Evolutionary conservation across 2,888 invertebrate genomes (phyloP), one percentile per base, ranked within the genome.

Genomic region (Trachelus iudaicus): DNA sequence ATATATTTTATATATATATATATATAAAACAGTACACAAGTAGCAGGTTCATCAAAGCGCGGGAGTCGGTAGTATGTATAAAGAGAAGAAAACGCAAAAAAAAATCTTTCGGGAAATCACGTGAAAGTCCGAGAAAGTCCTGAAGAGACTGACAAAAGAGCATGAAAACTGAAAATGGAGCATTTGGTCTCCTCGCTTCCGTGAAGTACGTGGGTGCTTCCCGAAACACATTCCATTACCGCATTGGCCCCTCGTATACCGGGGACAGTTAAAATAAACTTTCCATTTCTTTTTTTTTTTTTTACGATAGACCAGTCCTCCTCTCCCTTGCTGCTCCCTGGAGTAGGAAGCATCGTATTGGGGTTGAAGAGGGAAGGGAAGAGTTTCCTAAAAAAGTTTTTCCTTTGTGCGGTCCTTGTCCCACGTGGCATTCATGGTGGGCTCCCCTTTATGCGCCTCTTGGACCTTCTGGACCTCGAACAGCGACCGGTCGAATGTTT

Each of bases 331-430:
- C 15, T 56, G 35, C 56, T 56, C 56, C 23, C 56, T 56, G 23
- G 56, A 56, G 56, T 40, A 15, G 15, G 40, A 40, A 15, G 15
- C 40, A 40, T 40, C 40, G 15, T 56, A 56, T 56, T 56, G 56
- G 56, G 56, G 23, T 56, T 23, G 56, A 23, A 23, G 56, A 56
- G 9, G 23, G 23, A 56, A 23, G 15, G 1, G 56, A 56, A 56
- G 2, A 56, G 56, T 56, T 56, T 23, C 23, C 23, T 56, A 56
- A 56, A 83, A 87, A 86, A 86, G 83, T 84, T 84, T 84, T 85
- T 77, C 87, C 84, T 87, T 87, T 87, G 87, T 87, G 79, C 80
- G 77, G 76, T 77, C 80, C 30, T 71, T 71, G 30, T 71, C 71
- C 31, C 71, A 34, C 71, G 15, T 15, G 71, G 31, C 71, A 71